Evolutionary conservation across 2,113 vertebrate genomes (phyloP).

Genomic region (Hemicordylus capensis): DNA sequence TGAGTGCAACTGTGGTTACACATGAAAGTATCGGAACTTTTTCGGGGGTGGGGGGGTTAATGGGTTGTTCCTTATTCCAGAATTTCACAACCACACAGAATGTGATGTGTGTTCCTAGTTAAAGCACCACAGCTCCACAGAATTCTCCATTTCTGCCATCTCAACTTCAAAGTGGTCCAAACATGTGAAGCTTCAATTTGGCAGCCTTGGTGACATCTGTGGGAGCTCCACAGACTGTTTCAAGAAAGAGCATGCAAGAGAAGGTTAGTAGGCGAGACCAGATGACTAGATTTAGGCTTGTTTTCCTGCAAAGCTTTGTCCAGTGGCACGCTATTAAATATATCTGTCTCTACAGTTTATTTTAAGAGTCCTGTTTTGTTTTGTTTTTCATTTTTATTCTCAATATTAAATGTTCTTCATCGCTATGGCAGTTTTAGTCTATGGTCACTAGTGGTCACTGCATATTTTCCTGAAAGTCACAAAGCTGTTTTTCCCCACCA

Average conservation of each 20-base stretch:
- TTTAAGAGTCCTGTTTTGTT: background rate
- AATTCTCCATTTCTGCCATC: background rate
- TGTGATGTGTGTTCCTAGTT: background rate
- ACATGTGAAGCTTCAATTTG: background rate
- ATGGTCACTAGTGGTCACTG: background rate
- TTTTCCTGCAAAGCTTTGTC: background rate
- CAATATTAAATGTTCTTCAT: background rate
- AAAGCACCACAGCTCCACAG: background rate
- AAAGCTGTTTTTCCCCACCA: background rate
- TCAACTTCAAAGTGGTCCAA: background rate
- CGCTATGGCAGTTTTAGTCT: background rate
- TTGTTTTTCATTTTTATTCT: background rate
- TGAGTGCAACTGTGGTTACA: background rate
- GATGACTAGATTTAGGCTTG: background rate
- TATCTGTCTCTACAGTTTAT: background rate
- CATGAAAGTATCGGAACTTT: background rate
- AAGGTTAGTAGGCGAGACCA: background rate
- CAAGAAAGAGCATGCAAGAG: background rate
- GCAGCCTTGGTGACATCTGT: background rate
- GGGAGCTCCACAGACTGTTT: background rate
- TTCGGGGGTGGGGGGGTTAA: too few relatives aligned
- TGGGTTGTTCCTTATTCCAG: background rate
- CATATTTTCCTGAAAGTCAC: background rate
- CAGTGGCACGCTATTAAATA: background rate
- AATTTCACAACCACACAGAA: background rate